Evolutionary conservation across 1,140 invertebrate genomes (phyloP).

Genomic region (Cotesia glomerata): DNA sequence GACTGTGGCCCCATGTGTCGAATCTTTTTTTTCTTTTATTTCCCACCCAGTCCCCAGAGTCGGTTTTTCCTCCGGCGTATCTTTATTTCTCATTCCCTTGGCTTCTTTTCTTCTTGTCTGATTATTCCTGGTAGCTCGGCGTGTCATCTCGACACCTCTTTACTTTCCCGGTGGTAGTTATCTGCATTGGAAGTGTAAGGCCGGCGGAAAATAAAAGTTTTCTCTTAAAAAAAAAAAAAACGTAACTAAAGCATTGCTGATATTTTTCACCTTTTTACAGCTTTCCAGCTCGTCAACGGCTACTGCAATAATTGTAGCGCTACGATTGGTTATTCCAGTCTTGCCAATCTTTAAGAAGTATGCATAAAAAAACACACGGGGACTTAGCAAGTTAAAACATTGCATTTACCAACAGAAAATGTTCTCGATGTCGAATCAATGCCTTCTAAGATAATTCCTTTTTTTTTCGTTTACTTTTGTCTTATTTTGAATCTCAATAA

Average conservation of each 20-base stretch:
- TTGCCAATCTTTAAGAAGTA: neutral
- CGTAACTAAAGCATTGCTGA: neutral
- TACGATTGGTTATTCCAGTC: constrained; percentile 26
- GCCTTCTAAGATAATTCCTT: constrained; percentile 11
- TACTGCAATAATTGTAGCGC: constrained; percentile 20
- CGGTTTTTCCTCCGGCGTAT: neutral
- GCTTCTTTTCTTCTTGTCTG: constrained; percentile 12
- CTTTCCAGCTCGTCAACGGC: constrained; percentile 12
- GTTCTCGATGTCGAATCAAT: neutral
- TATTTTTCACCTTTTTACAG: constrained; percentile 28
- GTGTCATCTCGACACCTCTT: constrained; percentile 19
- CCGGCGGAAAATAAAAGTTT: constrained; percentile 12
- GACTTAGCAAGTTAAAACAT: neutral
- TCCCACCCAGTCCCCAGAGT: neutral
- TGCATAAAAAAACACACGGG: constrained; percentile 15
- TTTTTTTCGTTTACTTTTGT: constrained; percentile 5
- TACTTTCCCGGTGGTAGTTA: constrained; percentile 23
- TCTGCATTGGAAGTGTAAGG: constrained; percentile 32
- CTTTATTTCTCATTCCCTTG: constrained; percentile 4
- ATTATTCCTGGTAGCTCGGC: constrained; percentile 21
- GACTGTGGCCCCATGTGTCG: constrained; percentile 21
- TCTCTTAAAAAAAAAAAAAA: constrained; percentile 25
- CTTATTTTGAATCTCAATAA: constrained; percentile 2
- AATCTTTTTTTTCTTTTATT: neutral
- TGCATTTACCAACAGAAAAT: neutral